Evolutionary conservation across 2,888 invertebrate genomes (phyloP), one percentile per base, ranked within the genome.

Genomic region (Cinara cedri): DNA sequence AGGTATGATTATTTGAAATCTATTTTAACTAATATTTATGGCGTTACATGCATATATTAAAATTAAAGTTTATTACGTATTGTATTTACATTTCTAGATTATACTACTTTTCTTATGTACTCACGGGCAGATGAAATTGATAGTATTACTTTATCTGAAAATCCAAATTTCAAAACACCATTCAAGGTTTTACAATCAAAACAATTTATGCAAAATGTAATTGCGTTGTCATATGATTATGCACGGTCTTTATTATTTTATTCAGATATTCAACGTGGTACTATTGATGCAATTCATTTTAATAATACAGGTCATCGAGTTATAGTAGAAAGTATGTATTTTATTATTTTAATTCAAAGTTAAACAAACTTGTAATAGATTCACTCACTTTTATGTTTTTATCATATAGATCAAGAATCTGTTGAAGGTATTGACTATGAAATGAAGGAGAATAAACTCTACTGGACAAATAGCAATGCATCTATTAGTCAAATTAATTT

Each of bases 341-440:
- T 82, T 26, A 6, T 57, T 42, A 49, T 51, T 51, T 11, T 49
- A 42, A 4, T 24, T 65, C 24, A 11, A 24, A 24, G 21, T 8
- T 46, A 24, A 21, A 16, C 21, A 21, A 76, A 60, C 0, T 24
- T 60, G 21, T 4, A 26, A 44, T n/a, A 21, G 83, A 46, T 82
- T 44, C 21, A 72, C 66, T 34, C 66, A 24, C 19, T 66, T 70
- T 26, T n/a, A n/a, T 57, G 6, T 26, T 78, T 44, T 46, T 14
- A 21, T 21, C 74, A 84, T 85, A 57, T 85, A 91, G 92, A 91
- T 83, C 92, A 93, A 86, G 94, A 94, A 13, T 92, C 94, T 0
- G 95, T 95, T 9, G 96, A 96, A 87, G 96, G 96, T 57, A 87
- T 96, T 84, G 93, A 93, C 78, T 94, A 90, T 86, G 94, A 94